Evolutionary conservation across 2,113 vertebrate species (phyloP), one percentile per base, ranked within the genome.

Genomic region (Cephalopterus ornatus): DNA sequence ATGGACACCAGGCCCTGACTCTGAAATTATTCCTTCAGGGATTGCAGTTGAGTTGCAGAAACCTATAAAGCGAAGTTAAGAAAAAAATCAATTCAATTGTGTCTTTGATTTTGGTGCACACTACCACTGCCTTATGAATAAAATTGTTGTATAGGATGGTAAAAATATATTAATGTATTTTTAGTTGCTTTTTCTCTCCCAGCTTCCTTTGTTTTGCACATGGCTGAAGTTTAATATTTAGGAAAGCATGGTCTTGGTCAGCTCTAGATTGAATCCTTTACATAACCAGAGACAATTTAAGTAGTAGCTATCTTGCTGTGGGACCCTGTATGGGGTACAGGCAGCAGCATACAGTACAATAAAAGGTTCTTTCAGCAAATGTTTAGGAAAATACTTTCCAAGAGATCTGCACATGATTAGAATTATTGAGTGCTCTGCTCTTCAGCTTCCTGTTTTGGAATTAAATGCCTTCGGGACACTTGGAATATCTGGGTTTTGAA

Each of bases 381-480:
- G 98, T 98, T 99, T 98, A 98, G 97, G 97, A 96, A 98, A 98
- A 97, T 97, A 97, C 97, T 98, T 99, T 99, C 98, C 98, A 97
- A 97, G 98, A 98, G 98, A 99, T 99, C 98, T 98, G 98, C 93
- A 96, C 96, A 97, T 94, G 98, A 99, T 99, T 99, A 99, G 98
- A 96, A 95, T 97, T 98, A 97, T 97, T 98, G 98, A 99, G 97
- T 98, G 96, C 98, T 98, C 98, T 98, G 98, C 95, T 98, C 97
- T 98, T 97, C 53, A 78, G 98, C 98, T 99, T 99, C 98, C 98
- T 99, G 98, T 98, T 99, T 99, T 98, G 98, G 97, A 97, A 97
- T 97, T 97, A 98, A 98, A 98, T 98, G 98, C 98, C 99, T 98
- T 98, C 83, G 93, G 97, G 91, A 97, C 96, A 97, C 96, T 98